Conservation (phyloP, 92 coral and sea anemone species). For the Plumapathes pennacea region DNA sequence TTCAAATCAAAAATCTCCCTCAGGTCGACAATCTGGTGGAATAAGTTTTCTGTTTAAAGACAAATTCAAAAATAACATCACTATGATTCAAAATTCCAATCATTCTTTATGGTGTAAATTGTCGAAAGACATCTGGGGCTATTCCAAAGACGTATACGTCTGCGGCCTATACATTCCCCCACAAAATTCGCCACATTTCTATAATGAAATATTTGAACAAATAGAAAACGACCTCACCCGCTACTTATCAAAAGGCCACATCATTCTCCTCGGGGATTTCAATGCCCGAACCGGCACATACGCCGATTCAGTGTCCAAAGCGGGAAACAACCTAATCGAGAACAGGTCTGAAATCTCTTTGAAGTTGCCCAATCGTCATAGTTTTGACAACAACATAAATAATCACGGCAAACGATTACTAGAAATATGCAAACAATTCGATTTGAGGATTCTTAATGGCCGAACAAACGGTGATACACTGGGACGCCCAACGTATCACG, state of each 20-base stretch:
- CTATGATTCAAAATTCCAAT: conserved; percentile 15
- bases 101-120: conserved; percentile 42
- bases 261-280: conserved; percentile 40
- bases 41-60: too few species aligned
- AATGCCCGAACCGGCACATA: conserved; percentile 42
- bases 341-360: conserved; percentile 8
- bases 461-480: conserved; percentile 50
- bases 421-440: conserved; percentile 39
- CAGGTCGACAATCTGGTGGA: too few species aligned
- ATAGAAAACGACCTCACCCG: conserved; percentile 24
- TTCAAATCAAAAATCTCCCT: too few species aligned
- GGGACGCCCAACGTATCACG: conserved; percentile 36
- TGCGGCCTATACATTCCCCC: conserved; percentile 51
- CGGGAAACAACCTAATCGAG: conserved; percentile 13
- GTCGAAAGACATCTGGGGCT: conserved; percentile 5
- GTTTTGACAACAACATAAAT: conserved; percentile 27
- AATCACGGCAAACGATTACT: conserved; percentile 44
- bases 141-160: conserved; percentile 31
- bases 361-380: conserved; percentile 9
- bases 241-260: conserved; percentile 22
- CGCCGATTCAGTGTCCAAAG: conserved; percentile 20
- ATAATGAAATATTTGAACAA: conserved; percentile 26
- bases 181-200: conserved; percentile 39
- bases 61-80: conserved; percentile 13
- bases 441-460: conserved; percentile 53